Evolutionary conservation across 2,113 vertebrate species (phyloP), one percentile per base, ranked within the genome.

Genomic region (Pitta sordida): DNA sequence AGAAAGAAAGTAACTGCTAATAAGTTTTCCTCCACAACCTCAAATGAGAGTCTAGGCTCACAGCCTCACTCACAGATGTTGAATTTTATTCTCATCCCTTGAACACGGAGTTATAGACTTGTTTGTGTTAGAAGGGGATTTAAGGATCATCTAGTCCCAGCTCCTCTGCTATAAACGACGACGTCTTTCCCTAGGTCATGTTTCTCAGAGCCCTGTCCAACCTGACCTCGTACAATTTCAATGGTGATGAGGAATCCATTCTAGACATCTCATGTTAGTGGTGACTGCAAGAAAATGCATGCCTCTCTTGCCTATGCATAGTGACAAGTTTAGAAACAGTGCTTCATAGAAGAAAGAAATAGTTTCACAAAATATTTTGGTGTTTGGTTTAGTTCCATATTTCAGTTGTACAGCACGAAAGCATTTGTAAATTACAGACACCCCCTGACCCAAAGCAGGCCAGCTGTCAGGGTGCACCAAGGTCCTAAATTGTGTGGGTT

Each of bases 401-500:
- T n/a, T 17, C 10, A 27, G 27, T 29, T 43, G 17, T 29, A 63
- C 15, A 68, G 17, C 1, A 1, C 74, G 16, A 30, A 70, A 53
- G 14, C 13, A 32, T 71, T 90, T 77, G 36, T 13, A 73, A 34
- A 67, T 29, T 27, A 56, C 15, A 67, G 27, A 44, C 21, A 36
- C 5, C 2, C 8, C 22, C 9, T 32, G 17, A 9, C 11, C 13
- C 34, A 59, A n/a, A 62, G 51, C 34, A 90, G 30, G 12, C 22
- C 58, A 77, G 10, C 14, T 44, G 12, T 7, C 34, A 46, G 30
- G 21, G 26, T 22, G n/a, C 37, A 34, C 26, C 26, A 73, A 3
- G 6, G 4, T 37, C 32, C 74, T 24, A 34, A 74, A 22, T 36
- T 0, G 0, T 14, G 2, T 3, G 8, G 4, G 4, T 53, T 91